phyloP scores from a whole-genome alignment of 2,797 vertebrate genomes.

The Enteromius fasciolatus region DNA sequence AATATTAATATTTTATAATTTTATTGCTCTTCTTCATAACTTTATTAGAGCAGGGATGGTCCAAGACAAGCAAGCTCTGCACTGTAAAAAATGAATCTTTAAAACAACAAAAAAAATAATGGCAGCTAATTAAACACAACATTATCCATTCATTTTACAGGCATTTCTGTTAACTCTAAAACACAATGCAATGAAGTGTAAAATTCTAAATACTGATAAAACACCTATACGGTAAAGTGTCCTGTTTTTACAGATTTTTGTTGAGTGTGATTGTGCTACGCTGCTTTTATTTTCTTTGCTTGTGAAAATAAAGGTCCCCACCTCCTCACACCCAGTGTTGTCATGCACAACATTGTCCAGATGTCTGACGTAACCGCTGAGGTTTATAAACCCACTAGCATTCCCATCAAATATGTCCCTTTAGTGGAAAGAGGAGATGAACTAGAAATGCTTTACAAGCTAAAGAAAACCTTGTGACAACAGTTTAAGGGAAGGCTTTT shows the following conservation, averaged over 20 bases:
- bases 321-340: conserved; percentile 2
- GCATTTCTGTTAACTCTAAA: too few species aligned
- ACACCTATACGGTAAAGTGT: too few species aligned
- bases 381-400: conserved; percentile 33
- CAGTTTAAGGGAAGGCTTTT: conserved; percentile 32
- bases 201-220: too few species aligned
- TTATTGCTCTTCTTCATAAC: background rate
- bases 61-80: background rate
- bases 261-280: background rate
- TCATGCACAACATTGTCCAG: background rate
- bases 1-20: background rate
- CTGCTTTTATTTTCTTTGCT: background rate
- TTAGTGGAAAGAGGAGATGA: conserved; percentile 14
- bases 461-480: conserved; percentile 29
- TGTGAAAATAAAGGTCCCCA: conserved; percentile 18
- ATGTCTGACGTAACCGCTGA: background rate
- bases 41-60: background rate
- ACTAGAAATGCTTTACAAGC: conserved; percentile 22
- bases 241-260: too few species aligned
- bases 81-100: too few species aligned
- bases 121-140: too few species aligned
- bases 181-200: too few species aligned
- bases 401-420: conserved; percentile 33
- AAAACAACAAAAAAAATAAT: too few species aligned
- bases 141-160: too few species aligned